phyloP scores from a whole-genome alignment of 2,113 vertebrate genomes.

The Microcebus tavaratra region DNA sequence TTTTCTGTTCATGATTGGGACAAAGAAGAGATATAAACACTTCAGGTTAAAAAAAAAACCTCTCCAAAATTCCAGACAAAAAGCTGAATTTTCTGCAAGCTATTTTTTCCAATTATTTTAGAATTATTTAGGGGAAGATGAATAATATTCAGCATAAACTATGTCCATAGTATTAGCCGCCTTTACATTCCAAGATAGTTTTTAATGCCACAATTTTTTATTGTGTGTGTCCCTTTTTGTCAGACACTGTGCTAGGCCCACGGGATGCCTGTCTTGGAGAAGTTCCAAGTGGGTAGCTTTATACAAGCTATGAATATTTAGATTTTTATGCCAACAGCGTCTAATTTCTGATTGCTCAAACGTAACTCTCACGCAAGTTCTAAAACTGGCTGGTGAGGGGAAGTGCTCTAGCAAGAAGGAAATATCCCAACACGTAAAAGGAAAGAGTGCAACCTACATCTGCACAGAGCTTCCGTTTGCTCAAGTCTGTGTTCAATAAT shows the following conservation, averaged over 20 bases:
- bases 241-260: neutral
- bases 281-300: neutral
- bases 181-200: neutral
- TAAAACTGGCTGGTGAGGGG: neutral
- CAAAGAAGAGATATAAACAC: no score
- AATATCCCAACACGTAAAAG: fast-evolving
- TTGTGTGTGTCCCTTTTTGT: neutral
- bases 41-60: no score
- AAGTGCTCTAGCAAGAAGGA: neutral
- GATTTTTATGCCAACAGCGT: neutral
- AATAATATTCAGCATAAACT: neutral
- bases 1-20: no score
- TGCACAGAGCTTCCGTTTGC: neutral
- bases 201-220: neutral
- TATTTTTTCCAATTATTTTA: no score
- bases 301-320: neutral
- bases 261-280: neutral
- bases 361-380: neutral
- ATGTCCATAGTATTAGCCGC: neutral
- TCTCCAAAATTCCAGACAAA: no score
- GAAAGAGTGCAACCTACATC: no score
- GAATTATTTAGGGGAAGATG: no score
- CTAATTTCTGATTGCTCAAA: neutral
- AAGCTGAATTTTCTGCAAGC: no score
- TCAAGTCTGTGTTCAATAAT: fast-evolving